Evolutionary conservation across 2,888 invertebrate species (phyloP).

Genomic region (Synergus itoensis): DNA sequence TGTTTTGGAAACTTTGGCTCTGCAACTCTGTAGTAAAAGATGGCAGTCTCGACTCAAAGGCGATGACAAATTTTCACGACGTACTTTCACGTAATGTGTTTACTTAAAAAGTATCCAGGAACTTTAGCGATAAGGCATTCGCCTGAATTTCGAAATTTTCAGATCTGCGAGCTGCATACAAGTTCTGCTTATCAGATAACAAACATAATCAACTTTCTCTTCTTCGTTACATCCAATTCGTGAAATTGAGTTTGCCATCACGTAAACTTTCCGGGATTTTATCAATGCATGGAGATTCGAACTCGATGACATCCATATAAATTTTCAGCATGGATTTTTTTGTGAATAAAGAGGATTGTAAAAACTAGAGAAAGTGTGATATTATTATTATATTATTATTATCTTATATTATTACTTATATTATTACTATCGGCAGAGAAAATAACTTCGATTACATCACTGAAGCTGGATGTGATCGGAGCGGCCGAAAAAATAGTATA

Average conservation of each 20-base stretch:
- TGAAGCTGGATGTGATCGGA: background rate
- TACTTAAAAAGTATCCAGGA: conserved; percentile 26
- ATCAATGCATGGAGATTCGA: conserved; percentile 1
- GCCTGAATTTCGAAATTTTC: conserved; percentile 11
- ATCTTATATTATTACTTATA: too few species aligned
- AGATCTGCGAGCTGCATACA: background rate
- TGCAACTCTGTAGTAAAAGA: background rate
- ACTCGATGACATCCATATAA: background rate
- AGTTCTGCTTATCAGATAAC: conserved; percentile 26
- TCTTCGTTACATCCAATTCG: background rate
- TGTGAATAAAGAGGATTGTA: background rate
- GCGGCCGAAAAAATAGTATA: background rate
- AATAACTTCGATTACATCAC: background rate
- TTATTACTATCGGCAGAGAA: background rate
- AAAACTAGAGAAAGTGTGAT: background rate
- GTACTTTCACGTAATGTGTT: conserved; percentile 27
- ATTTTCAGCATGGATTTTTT: background rate
- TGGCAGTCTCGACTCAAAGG: background rate
- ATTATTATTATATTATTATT: too few species aligned
- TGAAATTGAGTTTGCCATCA: background rate
- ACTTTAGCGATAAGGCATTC: background rate
- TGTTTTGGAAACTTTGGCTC: background rate
- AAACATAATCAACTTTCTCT: conserved; percentile 12
- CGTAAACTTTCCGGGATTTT: background rate
- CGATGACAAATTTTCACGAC: conserved; percentile 24